A percentile compares a stretch with the other conserved stretches of the same genome.
These are phyloP conservation scores for Pseudolaguvia tuberculata DNA, from an alignment of 2,113 vertebrate genomes.

Conservation along the genomic window DNA sequence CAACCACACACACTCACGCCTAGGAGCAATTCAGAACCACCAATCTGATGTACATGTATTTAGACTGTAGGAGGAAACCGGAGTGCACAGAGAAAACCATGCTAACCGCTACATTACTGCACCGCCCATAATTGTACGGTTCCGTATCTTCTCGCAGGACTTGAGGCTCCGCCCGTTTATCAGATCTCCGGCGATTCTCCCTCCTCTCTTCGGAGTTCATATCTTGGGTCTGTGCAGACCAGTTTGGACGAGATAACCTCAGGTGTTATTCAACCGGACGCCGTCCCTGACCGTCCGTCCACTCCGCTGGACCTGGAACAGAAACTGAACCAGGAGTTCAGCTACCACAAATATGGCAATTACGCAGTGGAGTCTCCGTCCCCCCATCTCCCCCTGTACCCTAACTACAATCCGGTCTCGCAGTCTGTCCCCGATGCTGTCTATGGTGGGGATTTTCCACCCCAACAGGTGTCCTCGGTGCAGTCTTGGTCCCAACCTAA, in stretches of 20 bases:
- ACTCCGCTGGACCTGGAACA: constrained; percentile 53
- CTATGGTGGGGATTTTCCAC: constrained; percentile 42
- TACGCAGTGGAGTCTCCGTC: constrained; percentile 63
- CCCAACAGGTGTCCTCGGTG: constrained; percentile 52
- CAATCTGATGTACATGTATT: no score
- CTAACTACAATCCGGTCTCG: neutral
- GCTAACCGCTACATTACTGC: no score
- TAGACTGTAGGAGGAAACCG: no score
- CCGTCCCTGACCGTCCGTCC: fast-evolving
- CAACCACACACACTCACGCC: no score
- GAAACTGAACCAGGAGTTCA: constrained; percentile 78
- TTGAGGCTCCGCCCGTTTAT: neutral
- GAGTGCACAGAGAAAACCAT: no score
- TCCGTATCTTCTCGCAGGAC: neutral
- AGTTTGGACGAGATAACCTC: constrained; percentile 63
- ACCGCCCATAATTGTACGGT: no score
- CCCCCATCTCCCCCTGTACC: neutral
- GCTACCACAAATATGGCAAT: constrained; percentile 77
- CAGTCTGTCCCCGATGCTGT: constrained; percentile 43
- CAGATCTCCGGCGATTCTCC: constrained; percentile 71
- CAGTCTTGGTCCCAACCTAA: constrained; percentile 58
- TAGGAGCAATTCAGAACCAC: no score
- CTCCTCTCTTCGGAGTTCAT: constrained; percentile 76
- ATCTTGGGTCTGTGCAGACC: constrained; percentile 72
- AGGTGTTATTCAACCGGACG: constrained; percentile 52